Evolutionary conservation across 2,888 invertebrate genomes (phyloP), one percentile per base, ranked within the genome.

Genomic region (Drosophila rellima): DNA sequence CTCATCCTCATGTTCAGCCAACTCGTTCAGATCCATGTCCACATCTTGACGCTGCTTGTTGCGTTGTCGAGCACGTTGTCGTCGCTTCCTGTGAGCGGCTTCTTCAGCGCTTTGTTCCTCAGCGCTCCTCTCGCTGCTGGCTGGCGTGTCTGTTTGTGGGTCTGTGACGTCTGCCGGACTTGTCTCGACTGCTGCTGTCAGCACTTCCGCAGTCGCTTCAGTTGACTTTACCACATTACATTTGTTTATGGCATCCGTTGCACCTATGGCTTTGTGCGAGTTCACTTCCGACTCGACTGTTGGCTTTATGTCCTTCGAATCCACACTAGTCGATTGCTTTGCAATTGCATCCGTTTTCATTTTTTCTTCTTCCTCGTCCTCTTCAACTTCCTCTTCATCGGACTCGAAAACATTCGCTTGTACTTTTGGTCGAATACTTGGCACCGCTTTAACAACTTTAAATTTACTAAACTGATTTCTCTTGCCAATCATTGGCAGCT

Each of bases 401-500:
- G 90, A 88, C 31, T 87, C 89, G 72, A 86, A 85, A n/a, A 73
- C 65, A 31, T 77, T 85, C 3, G 55, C 51, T 59, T 78, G 45
- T 8, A 40, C 54, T 69, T 70, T 78, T n/a, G 71, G 48, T 20
- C 54, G 51, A 31, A n/a, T 23, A 47, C 48, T 74, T 5, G 66
- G 17, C 10, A 87, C 74, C 1, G 76, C 63, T 65, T 82, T 89
- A 2, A 89, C 59, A 4, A 91, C 70, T 77, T 91, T 92, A 54
- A 92, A 90, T 78, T 90, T 91, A 54, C 90, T 91, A 54, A 91
- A 91, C 62, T 92, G 92, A 74, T 92, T 92, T 4, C 93, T 82
- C 74, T 93, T 93, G 26, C 94, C 94, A 85, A 93, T 93, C 63
- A 94, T 88, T 7, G 94, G 93, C 33, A 93, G 70, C 42, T 88